Evolutionary conservation across 2,888 invertebrate species (phyloP), one percentile per base, ranked within the genome.

Genomic region (Cataglyphis cursor): DNA sequence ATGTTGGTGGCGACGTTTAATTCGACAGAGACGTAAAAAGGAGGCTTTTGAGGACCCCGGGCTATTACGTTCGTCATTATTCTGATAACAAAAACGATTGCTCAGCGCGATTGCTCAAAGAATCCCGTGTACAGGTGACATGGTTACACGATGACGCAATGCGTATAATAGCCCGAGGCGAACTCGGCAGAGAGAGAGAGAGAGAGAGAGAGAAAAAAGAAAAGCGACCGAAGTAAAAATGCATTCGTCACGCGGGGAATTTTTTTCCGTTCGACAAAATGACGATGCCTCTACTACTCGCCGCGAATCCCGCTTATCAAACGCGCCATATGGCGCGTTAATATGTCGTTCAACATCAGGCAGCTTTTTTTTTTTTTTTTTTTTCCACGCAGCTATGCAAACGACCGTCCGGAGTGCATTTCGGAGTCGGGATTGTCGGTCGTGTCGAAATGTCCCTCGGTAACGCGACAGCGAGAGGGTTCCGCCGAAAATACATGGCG

Each of bases 401-500:
- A 89, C 88, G 88, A 88, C 81, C 76, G 87, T n/a, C 61, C 84
- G 57, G 80, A 66, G 84, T 65, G 84, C 82, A 78, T 70, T 66
- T 78, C 68, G 84, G 82, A 83, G 87, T 85, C 64, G 81, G 85
- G 81, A 88, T 83, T 84, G 88, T 84, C 89, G 88, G 88, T 88
- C 84, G 88, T 84, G 87, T 84, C 86, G 89, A 86, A 87, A 82
- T 66, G 87, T 85, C 90, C 88, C 90, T 86, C 78, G 87, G 85
- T 87, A 90, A 88, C 88, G 87, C 88, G 87, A 84, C 87, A 84
- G 68, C 75, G 76, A 81, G 84, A 88, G 89, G 86, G 80, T 68
- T 89, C 82, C 83, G 78, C 87, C 73, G 88, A 90, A 85, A 88
- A 86, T 87, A 87, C 82, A 68, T 81, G 83, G 64, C 75, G 76